Evolutionary conservation across 2,888 invertebrate species (phyloP).

Genomic region (Cyaniris semiargus): DNA sequence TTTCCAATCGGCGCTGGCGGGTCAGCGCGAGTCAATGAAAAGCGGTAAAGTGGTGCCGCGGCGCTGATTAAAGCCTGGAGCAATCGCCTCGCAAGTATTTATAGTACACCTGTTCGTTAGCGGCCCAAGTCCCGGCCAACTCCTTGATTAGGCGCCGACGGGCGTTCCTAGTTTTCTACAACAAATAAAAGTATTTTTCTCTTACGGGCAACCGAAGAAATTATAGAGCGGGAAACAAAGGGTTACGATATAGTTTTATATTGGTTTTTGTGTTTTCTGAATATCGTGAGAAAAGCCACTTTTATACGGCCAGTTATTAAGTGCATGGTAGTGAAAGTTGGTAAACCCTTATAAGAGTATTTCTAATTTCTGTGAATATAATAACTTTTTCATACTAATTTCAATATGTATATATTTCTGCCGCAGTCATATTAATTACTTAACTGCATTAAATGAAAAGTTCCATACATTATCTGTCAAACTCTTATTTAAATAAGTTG

Average conservation of each 20-base stretch:
- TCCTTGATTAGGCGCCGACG: constrained; percentile 79
- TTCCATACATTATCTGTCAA: no score
- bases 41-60: constrained; percentile 76
- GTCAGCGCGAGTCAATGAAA: constrained; percentile 78
- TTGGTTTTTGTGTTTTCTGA: not conserved
- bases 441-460: no score
- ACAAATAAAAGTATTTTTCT: constrained; percentile 73
- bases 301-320: not conserved
- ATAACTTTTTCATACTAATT: no score
- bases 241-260: not conserved
- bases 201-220: constrained; percentile 63
- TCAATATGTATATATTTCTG: no score
- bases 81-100: constrained; percentile 79
- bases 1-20: constrained; percentile 73
- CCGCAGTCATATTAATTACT: no score
- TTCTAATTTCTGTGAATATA: no score
- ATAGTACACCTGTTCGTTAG: constrained; percentile 81
- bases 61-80: constrained; percentile 80
- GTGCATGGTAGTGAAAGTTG: no score
- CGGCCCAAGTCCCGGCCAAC: constrained; percentile 74
- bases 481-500: no score
- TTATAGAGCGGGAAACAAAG: constrained; percentile 41
- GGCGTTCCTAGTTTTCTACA: constrained; percentile 71
- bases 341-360: no score
- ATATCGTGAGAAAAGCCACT: not conserved